Base-by-base conservation (phyloP, 2,888 invertebrate species). In the Lycocerus yunnanus region DNA sequence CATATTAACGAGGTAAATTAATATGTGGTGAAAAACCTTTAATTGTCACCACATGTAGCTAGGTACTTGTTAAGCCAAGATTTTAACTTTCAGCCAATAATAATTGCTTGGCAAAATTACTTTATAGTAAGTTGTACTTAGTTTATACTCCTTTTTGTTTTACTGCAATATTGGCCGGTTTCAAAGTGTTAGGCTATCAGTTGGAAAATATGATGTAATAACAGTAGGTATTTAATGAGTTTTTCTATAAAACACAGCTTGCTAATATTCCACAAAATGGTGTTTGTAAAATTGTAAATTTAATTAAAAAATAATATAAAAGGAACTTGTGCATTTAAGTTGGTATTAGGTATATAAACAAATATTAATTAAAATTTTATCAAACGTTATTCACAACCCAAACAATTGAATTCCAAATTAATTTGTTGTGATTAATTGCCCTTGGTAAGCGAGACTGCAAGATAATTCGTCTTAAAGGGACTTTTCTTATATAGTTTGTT, bases 361-460 rank as follows among this genome's bases (percentile, higher is more conserved):
- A 70, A 63, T 43, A 70, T 70, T 65, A 70, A 70, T 65, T 70
- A 70, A 70, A 70, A 63, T 70, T 70, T 61, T 72, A 72, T 63
- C 68, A 60, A 59, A 60, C 67, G 58, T 43, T 60, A 67, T 24
- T 67, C 67, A 27, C 24, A 72, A 71, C 24, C 68, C 61, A 66
- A 66, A 71, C 60, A 74, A 72, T 71, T 72, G 65, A 75, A 75
- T 71, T 21, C 18, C 68, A 58, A 66, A 69, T 70, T 72, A 68
- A 70, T 65, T 65, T 70, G 69, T 71, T 63, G 61, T 27, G 66
- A 70, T 75, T 75, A 72, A 75, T 60, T 66, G 70, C 65, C 70
- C 68, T 63, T 20, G 24, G 58, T 67, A 59, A 67, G 68, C 21
- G 68, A 71, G 58, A 58, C 68, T 43, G 21, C 72, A 63, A 71